Evolutionary conservation across 2,888 invertebrate species (phyloP).

Genomic region (Yponomeuta cagnagella): DNA sequence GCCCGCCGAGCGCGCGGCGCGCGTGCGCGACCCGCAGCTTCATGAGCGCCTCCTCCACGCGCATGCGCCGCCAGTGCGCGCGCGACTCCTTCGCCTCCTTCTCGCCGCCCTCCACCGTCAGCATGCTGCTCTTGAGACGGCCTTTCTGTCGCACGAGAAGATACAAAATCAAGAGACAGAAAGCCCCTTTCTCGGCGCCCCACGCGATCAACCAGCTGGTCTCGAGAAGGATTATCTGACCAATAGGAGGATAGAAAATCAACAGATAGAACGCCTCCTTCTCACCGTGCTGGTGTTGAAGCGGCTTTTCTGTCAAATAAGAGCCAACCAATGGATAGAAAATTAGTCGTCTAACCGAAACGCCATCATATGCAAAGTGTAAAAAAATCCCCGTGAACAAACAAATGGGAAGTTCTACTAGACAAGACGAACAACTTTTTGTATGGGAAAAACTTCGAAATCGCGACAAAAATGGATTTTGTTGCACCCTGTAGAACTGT

Average conservation of each 20-base stretch:
- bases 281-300: no score
- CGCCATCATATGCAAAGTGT: no score
- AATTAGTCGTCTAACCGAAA: no score
- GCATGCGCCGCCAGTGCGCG: slow-evolving; percentile 45
- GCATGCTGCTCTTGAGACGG: slow-evolving; percentile 48
- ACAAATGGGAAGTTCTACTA: no score
- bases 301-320: slow-evolving; percentile 51
- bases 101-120: slow-evolving; percentile 57
- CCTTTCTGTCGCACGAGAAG: slow-evolving; percentile 44
- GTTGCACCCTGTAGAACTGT: no score
- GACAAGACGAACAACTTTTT: no score
- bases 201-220: slow-evolving; percentile 52
- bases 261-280: no score
- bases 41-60: slow-evolving; percentile 78
- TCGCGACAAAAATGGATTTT: no score
- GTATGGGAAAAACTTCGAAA: no score
- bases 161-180: neutral
- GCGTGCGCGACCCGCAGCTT: slow-evolving; percentile 81
- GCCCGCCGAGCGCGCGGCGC: slow-evolving; percentile 77
- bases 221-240: slow-evolving; percentile 56
- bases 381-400: no score
- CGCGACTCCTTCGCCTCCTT: slow-evolving; percentile 41
- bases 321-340: no score
- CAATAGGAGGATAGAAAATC: no score
- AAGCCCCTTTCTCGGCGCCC: slow-evolving; percentile 54